Percentiles rank a stretch among this genome's conserved stretches.
Evolutionary conservation across 1,140 invertebrate species (phyloP).

Genomic region (Campoletis sonorensis): DNA sequence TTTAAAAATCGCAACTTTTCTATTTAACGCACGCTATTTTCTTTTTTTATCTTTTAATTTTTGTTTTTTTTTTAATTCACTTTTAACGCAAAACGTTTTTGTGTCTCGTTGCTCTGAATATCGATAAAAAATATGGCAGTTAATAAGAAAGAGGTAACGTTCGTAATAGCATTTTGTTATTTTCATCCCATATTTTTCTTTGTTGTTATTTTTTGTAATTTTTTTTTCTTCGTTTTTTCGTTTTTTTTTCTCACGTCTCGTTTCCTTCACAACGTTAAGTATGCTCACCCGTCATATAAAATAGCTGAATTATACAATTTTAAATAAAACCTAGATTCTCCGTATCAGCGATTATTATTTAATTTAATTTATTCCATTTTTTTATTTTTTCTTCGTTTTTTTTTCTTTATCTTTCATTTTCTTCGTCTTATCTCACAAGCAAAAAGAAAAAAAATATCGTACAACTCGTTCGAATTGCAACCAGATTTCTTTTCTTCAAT

Average conservation of each 20-base stretch:
- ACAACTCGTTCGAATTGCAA: no score
- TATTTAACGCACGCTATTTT: slow-evolving; percentile 11
- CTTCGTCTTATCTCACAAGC: no score
- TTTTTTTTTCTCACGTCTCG: not conserved
- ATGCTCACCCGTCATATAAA: slow-evolving; percentile 38
- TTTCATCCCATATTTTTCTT: not conserved
- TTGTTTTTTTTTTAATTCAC: not conserved
- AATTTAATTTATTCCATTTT: not conserved
- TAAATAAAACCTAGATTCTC: slow-evolving; percentile 41
- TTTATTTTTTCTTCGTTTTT: no score
- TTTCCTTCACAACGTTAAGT: slow-evolving; percentile 28
- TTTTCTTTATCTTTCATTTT: no score
- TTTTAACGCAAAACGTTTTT: slow-evolving; percentile 47
- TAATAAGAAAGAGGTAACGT: slow-evolving; percentile 63
- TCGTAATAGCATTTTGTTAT: slow-evolving; percentile 52
- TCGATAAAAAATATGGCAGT: slow-evolving; percentile 61
- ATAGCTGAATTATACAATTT: slow-evolving; percentile 24
- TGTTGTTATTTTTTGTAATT: no score
- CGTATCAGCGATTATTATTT: slow-evolving; percentile 20
- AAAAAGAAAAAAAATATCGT: no score
- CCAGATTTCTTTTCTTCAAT: no score
- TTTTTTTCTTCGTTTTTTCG: no score
- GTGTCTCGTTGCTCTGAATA: slow-evolving; percentile 51
- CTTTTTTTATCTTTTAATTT: not conserved
- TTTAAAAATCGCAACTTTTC: slow-evolving; percentile 11